Evolutionary conservation across 2,113 vertebrate species (phyloP), one percentile per base, ranked within the genome.

Genomic region (Otocyon megalotis): DNA sequence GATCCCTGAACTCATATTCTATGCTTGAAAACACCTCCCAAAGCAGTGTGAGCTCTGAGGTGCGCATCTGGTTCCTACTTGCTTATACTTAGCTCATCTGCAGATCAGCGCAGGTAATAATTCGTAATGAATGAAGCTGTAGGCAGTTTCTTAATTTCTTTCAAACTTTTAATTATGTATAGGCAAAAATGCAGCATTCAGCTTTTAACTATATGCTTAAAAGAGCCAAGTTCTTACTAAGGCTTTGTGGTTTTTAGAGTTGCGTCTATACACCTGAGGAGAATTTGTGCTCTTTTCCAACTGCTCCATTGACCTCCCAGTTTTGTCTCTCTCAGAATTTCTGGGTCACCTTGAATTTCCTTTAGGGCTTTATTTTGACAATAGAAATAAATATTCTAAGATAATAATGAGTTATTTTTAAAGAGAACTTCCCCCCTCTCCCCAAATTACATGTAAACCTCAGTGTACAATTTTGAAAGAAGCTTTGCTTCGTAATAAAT

Each of bases 1-100:
- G 98, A 99, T 99, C 96, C 99, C 99, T 0, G 99, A 99, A 98
- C 99, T 99, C 79, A 99, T 99, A 98, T 99, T 99, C 98, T 99
- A 99, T 48, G 99, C 99, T 97, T 99, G 99, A 99, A 96, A 80
- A 85, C 3, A 50, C 91, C 93, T 90, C 89, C 82, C 8, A 32
- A 93, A 85, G 67, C 94, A 3, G 95, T 96, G 97, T 83, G 90
- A 95, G 87, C 15, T 80, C n/a, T 17, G 48, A 92, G 94, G 86
- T 95, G 71, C 94, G 88, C 90, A 83, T 97, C 91, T 97, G 93
- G 85, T 95, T 97, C 93, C 96, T 93, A 63, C 96, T 96, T 96
- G 83, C 96, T 95, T 95, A 98, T 60, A 62, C 98, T 98, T 97
- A 97, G 97, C 97, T 98, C 97, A 77, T 97, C 97, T 97, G 97